Conservation (phyloP, 2,888 invertebrate species). For the Lasioglossum lativentre region DNA sequence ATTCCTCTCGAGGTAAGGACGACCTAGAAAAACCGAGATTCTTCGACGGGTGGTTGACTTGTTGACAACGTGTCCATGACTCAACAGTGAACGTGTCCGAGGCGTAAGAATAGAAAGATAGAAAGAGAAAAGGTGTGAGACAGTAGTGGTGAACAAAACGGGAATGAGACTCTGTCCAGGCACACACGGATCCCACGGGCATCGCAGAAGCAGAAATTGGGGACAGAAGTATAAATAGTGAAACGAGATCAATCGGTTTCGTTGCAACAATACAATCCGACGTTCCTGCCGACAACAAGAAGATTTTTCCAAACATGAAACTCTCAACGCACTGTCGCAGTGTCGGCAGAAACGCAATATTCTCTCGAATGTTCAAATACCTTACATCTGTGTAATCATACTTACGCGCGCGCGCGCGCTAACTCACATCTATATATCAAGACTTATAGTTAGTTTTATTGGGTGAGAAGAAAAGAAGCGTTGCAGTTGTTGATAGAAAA, state of each 20-base stretch:
- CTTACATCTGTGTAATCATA: constrained; percentile 17
- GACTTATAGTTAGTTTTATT: neutral
- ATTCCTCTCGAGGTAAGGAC: constrained; percentile 28
- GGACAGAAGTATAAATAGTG: constrained; percentile 8
- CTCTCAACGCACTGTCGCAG: neutral
- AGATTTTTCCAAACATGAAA: neutral
- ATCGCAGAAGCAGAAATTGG: constrained; percentile 49
- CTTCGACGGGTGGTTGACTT: constrained; percentile 42
- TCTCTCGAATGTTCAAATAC: constrained; percentile 7
- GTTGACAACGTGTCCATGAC: constrained; percentile 44
- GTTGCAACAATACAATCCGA: neutral
- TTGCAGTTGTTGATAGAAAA: constrained; percentile 15
- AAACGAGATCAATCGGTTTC: neutral
- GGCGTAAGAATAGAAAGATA: constrained; percentile 41
- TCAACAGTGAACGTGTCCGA: constrained; percentile 56
- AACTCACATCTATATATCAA: neutral
- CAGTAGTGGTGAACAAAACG: constrained; percentile 36
- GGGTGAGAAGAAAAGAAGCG: constrained; percentile 44
- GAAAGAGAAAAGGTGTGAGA: constrained; percentile 41
- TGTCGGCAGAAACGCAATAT: constrained; percentile 4
- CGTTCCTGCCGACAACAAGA: constrained; percentile 7
- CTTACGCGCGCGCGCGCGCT: neutral
- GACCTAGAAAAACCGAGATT: constrained; percentile 42
- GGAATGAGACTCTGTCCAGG: constrained; percentile 39
- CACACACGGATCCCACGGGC: constrained; percentile 51